A percentile compares a stretch with the other conserved stretches of the same genome.
These are phyloP conservation scores for Zenarchopterus dispar DNA, from an alignment of 2,797 vertebrate genomes.

Conservation along the genomic window DNA sequence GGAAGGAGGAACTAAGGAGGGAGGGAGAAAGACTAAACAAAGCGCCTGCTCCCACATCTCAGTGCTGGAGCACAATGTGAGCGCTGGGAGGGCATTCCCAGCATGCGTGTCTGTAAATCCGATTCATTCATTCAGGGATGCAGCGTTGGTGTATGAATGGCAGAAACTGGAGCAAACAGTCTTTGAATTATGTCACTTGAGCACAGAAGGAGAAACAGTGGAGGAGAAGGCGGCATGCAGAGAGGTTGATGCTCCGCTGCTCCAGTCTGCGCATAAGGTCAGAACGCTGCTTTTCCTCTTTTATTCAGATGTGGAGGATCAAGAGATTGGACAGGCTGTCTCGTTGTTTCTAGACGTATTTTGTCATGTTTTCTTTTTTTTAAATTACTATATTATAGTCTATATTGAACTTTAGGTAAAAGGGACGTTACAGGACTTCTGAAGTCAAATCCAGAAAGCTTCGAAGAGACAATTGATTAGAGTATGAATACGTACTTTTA, in stretches of 20 bases:
- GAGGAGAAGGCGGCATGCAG: conserved; percentile 31
- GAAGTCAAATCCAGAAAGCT: too few relatives aligned
- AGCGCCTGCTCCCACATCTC: too few relatives aligned
- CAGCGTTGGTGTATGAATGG: background rate
- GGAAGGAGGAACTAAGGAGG: conserved; percentile 22
- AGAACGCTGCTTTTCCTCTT: conserved; percentile 18
- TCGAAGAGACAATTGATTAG: too few relatives aligned
- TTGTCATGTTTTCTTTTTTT: too few relatives aligned
- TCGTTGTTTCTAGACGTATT: background rate
- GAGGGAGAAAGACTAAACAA: background rate
- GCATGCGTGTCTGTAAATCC: too few relatives aligned
- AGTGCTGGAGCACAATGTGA: too few relatives aligned
- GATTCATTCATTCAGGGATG: conserved; percentile 31
- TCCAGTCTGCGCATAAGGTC: conserved; percentile 53
- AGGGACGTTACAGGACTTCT: too few relatives aligned
- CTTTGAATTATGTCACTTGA: conserved; percentile 16
- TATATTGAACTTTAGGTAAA: too few relatives aligned
- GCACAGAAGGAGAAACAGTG: conserved; percentile 18
- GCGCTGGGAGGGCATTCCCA: too few relatives aligned
- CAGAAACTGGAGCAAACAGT: conserved; percentile 22
- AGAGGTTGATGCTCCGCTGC: conserved; percentile 43
- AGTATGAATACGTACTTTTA: too few relatives aligned
- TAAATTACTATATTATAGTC: too few relatives aligned
- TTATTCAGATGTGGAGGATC: background rate
- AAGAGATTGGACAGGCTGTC: background rate